Base-by-base conservation (phyloP, 2,113 vertebrate genomes). In the Myrmecobius fasciatus region DNA sequence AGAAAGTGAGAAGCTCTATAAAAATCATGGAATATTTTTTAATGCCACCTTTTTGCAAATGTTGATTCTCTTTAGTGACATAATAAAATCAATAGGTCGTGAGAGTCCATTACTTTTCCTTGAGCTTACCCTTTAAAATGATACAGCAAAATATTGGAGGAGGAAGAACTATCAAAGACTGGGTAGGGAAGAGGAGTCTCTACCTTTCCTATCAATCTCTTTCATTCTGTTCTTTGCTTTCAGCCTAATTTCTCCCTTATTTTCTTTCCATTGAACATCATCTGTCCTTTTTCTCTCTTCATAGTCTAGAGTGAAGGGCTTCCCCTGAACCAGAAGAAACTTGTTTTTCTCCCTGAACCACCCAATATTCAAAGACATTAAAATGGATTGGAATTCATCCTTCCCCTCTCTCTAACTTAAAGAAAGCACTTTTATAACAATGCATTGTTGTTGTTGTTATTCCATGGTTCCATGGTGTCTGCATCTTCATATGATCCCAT, bases 11-110 rank as follows among this genome's bases (percentile, higher is more conserved):
- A 24, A 6, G 20, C 17, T 92, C n/a, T 52, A 51, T 25, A 92
- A 75, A 92, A 92, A 92, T 75, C 2, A 83, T 11, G 91, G 1
- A 11, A 90, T 91, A n/a, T 51, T 96, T 94, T 93, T 51, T 91
- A 83, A 49, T 1, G 11, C 53, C 91, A 90, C 4, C n/a, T 83
- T 83, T n/a, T 43, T 83, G 67, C 67, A 83, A 83, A 83, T 3
- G 3, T 48, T 95, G 75, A 91, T 94, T 91, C 46, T 8, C 83
- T 89, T 25, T 49, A n/a, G 20, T 22, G 90, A 56, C 26, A 93
- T 43, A 83, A 43, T 83, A 43, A 83, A 92, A 88, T 20, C 7
- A 95, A 47, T 28, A 92, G 75, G 56, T 60, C 51, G n/a, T 91
- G n/a, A 11, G n/a, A 43, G 20, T 83, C 67, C 54, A 52, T 91